phyloP scores from a whole-genome alignment of 2,113 vertebrate genomes.

The Percina caprodes region DNA sequence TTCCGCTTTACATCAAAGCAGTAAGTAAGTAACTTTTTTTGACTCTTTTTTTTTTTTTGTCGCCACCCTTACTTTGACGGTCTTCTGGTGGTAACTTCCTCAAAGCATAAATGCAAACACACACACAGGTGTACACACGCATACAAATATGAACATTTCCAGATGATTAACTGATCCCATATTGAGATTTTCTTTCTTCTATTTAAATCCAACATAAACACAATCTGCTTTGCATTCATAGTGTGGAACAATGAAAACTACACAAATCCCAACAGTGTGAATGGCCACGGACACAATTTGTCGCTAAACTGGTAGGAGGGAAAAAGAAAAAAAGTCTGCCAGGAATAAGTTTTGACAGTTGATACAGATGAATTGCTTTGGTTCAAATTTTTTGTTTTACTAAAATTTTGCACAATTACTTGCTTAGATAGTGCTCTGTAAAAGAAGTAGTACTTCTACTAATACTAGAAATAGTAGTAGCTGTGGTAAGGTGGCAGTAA shows the following conservation, averaged over 20 bases:
- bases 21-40: constrained; percentile 36
- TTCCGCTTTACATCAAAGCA: constrained; percentile 37
- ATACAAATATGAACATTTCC: constrained; percentile 23
- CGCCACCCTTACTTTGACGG: not conserved
- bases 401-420: not conserved
- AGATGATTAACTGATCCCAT: constrained; percentile 50
- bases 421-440: not conserved
- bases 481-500: not conserved
- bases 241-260: constrained; percentile 21
- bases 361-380: not conserved
- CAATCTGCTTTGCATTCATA: constrained; percentile 51
- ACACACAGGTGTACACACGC: constrained; percentile 6
- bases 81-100: not conserved
- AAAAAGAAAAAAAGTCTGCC: not conserved
- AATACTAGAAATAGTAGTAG: not conserved
- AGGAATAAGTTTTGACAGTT: not conserved
- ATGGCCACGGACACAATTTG: constrained; percentile 42
- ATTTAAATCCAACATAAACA: constrained; percentile 37
- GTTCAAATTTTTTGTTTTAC: not conserved
- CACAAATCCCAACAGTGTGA: constrained; percentile 40
- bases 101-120: constrained; percentile 36
- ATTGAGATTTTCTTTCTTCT: constrained; percentile 42
- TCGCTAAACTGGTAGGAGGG: constrained; percentile 42
- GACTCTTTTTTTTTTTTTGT: not conserved
- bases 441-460: not conserved